Evolutionary conservation across 37 sponge, comb jelly and placozoan genomes (phyloP), one percentile per base, ranked within the genome.

Genomic region (Mnemiopsis leidyi): DNA sequence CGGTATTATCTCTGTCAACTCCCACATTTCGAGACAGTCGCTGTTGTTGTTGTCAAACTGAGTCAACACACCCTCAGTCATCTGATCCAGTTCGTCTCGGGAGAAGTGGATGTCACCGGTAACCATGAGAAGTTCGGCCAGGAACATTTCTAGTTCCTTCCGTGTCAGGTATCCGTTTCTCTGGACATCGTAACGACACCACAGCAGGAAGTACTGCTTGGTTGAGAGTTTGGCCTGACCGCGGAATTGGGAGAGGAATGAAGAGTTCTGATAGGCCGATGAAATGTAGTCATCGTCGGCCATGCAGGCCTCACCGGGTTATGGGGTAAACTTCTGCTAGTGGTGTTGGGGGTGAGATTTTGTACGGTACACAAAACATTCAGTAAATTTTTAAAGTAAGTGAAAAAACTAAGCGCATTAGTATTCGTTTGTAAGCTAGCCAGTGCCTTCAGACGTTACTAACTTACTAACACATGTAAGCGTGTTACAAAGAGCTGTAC

Each of bases 181-280:
- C 29, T 33, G 40, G n/a, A 85, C 90, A 23, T 85, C 90, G 61
- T 85, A 85, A 39, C 90, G 39, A 26, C 90, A 85, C 90, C 90
- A 85, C 48, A 85, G 29, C 90, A 85, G 36, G 90, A 85, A 85
- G 90, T 36, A 85, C 90, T 85, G 90, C 25, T 85, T 85, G 48
- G 90, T 85, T 18, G 90, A 85, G 39, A 85, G 90, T 26, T 85
- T 85, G 26, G 90, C 90, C 28, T 37, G 48, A 37, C 90, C 90
- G n/a, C 90, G 39, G 90, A 85, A 85, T 28, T 85, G 90, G 28
- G 90, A 38, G 29, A 85, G 90, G n/a, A 85, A 85, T 39, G 90
- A 85, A 9, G 82, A 36, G 90, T 7, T 85, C 29, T 38, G 40
- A 61, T 85, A 40, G 16, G 38, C 13, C 48, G 31, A 32, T 1